These are phyloP conservation scores for Burhinus oedicnemus DNA, from an alignment of 2,113 vertebrate genomes.

Conservation along the genomic window DNA sequence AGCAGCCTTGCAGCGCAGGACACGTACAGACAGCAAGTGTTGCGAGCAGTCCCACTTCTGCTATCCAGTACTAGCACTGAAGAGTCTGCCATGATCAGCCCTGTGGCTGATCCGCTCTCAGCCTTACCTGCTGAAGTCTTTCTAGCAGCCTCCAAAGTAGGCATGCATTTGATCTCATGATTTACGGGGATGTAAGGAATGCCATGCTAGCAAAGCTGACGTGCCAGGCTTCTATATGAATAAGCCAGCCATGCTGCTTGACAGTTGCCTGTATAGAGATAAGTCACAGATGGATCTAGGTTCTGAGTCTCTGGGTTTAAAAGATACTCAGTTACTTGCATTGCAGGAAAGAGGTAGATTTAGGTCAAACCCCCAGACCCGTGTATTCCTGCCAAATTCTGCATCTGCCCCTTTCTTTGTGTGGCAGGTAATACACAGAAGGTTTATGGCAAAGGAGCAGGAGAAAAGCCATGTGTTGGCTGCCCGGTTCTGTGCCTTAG, in stretches of 20 bases:
- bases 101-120: not conserved
- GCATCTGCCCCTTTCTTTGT: not conserved
- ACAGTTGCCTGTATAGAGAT: not conserved
- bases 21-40: not conserved
- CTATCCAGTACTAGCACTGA: not conserved
- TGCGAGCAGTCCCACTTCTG: not conserved
- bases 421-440: not conserved
- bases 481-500: not conserved
- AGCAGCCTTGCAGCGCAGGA: not conserved
- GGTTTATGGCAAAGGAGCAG: not conserved
- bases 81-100: not conserved
- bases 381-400: not conserved
- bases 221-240: not conserved
- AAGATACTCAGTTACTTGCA: not conserved
- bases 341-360: not conserved
- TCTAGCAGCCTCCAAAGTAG: not conserved
- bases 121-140: constrained; percentile 12
- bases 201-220: constrained; percentile 20
- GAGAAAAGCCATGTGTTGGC: not conserved
- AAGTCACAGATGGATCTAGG: not conserved
- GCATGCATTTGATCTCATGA: not conserved
- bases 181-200: not conserved
- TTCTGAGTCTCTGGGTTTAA: not conserved
- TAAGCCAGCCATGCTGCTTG: not conserved
- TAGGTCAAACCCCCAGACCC: not conserved